Conservation (phyloP, 2,113 vertebrate species). For the Istiophorus platypterus region DNA sequence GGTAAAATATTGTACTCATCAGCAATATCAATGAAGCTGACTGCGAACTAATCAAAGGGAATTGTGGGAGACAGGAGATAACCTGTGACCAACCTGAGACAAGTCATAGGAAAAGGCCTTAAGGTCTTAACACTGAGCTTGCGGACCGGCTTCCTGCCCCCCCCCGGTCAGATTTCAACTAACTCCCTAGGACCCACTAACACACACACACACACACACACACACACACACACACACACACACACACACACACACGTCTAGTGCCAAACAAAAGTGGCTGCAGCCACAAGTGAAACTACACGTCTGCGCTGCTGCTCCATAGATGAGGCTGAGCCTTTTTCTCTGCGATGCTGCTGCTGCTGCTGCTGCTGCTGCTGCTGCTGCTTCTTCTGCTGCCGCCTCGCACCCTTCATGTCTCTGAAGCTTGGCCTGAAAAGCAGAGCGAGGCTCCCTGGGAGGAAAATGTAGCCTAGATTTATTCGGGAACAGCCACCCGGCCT, state of each 20-base stretch:
- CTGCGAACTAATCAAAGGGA: conserved; percentile 19
- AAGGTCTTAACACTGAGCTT: not conserved
- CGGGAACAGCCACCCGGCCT: conserved; percentile 6
- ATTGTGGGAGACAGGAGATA: not conserved
- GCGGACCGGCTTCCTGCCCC: not conserved
- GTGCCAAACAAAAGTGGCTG: conserved; percentile 58
- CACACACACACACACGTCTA: not conserved
- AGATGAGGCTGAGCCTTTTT: conserved; percentile 42
- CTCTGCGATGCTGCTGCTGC: conserved; percentile 37
- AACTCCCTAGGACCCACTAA: not conserved
- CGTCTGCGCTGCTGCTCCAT: conserved; percentile 51
- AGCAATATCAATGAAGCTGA: not conserved
- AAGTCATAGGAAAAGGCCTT: not conserved
- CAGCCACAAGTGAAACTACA: conserved; percentile 73
- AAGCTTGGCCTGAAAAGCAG: conserved; percentile 3
- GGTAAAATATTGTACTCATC: not conserved
- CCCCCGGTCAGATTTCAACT: not conserved
- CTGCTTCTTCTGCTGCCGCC: too few relatives aligned
- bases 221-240: not conserved
- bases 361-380: too few relatives aligned
- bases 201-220: not conserved
- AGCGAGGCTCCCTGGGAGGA: not conserved
- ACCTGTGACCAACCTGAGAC: conserved; percentile 10
- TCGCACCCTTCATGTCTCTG: conserved; percentile 10
- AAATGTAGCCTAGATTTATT: not conserved